Evolutionary conservation across 2,888 invertebrate species (phyloP).

Genomic region (Melikaiella ostensackeni): DNA sequence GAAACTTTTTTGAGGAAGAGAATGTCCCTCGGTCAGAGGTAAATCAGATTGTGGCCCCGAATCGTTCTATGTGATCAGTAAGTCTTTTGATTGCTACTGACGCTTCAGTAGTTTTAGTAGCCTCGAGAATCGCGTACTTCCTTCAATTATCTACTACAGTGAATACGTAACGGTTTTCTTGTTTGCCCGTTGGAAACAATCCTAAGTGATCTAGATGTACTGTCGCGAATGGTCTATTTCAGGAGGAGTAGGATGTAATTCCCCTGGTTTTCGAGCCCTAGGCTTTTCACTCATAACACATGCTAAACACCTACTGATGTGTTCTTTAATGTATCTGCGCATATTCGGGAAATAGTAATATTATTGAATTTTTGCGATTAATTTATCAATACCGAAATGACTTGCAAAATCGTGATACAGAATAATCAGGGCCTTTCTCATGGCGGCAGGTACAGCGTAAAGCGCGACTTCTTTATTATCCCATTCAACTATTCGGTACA

Average conservation of each 20-base stretch:
- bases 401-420: too few species aligned
- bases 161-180: background rate
- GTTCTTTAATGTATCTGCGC: slow-evolving; percentile 50
- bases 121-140: too few species aligned
- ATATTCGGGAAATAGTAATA: slow-evolving; percentile 56
- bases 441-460: slow-evolving; percentile 38
- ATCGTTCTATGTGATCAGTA: too few species aligned
- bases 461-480: slow-evolving; percentile 11
- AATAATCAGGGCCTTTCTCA: slow-evolving; percentile 42
- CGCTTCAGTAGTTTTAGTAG: too few species aligned
- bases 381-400: too few species aligned
- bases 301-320: slow-evolving; percentile 56
- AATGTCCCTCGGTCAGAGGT: too few species aligned
- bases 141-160: background rate
- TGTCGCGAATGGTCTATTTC: too few species aligned
- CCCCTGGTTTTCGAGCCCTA: slow-evolving; percentile 44
- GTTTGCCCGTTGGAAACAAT: background rate
- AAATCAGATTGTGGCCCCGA: too few species aligned
- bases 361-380: too few species aligned
- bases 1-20: too few species aligned
- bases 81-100: too few species aligned
- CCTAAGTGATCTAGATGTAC: slow-evolving; percentile 39
- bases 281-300: slow-evolving; percentile 54
- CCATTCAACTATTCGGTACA: slow-evolving; percentile 2
- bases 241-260: too few species aligned